Evolutionary conservation across 2,797 vertebrate genomes (phyloP).

Genomic region (Muscicapa comitata): DNA sequence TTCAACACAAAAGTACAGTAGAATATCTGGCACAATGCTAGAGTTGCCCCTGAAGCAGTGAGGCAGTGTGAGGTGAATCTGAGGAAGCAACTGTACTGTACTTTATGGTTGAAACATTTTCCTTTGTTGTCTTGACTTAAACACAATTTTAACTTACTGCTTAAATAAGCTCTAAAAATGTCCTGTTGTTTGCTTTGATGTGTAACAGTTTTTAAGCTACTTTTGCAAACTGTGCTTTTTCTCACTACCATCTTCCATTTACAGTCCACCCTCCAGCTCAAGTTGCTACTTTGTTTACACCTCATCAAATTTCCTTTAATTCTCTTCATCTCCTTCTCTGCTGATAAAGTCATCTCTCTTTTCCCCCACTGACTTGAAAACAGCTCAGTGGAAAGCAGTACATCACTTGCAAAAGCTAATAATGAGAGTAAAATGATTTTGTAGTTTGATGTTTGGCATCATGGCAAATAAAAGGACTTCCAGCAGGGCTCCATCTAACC

Average conservation of each 20-base stretch:
- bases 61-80: neutral
- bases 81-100: neutral
- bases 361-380: slow-evolving; percentile 3
- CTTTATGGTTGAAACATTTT: neutral
- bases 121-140: neutral
- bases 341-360: slow-evolving; percentile 23
- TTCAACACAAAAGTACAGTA: neutral
- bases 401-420: neutral
- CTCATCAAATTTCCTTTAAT: slow-evolving; percentile 34
- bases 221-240: neutral
- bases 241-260: neutral
- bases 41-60: neutral
- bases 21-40: neutral
- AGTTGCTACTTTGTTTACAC: slow-evolving; percentile 25
- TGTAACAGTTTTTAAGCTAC: neutral
- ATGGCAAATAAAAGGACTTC: slow-evolving; percentile 28
- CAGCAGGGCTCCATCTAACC: neutral
- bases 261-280: slow-evolving; percentile 9
- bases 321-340: slow-evolving; percentile 7
- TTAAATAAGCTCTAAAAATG: neutral
- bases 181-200: neutral
- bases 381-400: neutral
- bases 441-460: neutral
- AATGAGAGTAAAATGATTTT: slow-evolving; percentile 14
- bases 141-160: neutral